Evolutionary conservation across 2,888 invertebrate genomes (phyloP).

Genomic region (Eustalomyia histrio): DNA sequence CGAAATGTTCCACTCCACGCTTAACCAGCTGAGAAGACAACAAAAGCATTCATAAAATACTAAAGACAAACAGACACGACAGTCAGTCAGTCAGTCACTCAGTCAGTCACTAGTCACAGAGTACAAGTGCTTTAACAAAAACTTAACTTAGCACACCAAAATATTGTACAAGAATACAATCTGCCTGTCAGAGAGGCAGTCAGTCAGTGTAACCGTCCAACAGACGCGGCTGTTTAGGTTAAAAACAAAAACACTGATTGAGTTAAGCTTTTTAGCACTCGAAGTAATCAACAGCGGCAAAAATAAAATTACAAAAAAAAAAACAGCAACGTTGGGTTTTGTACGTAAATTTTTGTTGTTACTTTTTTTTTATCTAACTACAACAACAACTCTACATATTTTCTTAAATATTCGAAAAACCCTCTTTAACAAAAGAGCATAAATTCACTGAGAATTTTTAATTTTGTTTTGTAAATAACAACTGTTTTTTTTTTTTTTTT

Average conservation of each 20-base stretch:
- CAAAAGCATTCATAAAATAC: conserved; percentile 27
- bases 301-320: neutral
- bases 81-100: too few species aligned
- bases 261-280: conserved; percentile 63
- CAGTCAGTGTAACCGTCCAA: conserved; percentile 16
- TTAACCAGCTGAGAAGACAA: conserved; percentile 50
- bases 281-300: conserved; percentile 43
- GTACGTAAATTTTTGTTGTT: conserved; percentile 33
- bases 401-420: conserved; percentile 37
- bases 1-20: conserved; percentile 59
- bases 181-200: conserved; percentile 9
- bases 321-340: conserved; percentile 20
- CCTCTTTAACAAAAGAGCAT: conserved; percentile 52
- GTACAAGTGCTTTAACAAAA: conserved; percentile 49
- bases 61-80: conserved; percentile 10
- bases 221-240: neutral
- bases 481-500: too few species aligned
- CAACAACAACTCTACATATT: conserved; percentile 30
- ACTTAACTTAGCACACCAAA: conserved; percentile 53
- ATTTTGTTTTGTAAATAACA: conserved; percentile 9
- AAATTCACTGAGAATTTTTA: conserved; percentile 56
- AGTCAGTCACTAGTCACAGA: neutral
- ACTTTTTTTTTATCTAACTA: conserved; percentile 34
- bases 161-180: conserved; percentile 26
- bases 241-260: conserved; percentile 35